Conservation (phyloP, 2,797 vertebrate species). For the Enteromius mattozi region DNA sequence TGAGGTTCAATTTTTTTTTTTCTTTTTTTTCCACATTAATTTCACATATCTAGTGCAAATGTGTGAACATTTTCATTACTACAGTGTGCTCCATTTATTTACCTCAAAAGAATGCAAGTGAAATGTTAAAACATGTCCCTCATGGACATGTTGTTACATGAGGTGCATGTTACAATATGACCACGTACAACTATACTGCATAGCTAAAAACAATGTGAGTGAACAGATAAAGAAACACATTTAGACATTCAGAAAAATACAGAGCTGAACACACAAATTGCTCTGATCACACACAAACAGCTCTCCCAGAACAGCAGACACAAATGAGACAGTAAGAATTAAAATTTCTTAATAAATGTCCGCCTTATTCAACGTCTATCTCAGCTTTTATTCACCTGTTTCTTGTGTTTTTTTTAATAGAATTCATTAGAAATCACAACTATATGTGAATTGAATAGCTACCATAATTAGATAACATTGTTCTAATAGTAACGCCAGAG, state of each 20-base stretch:
- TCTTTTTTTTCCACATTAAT: too few relatives aligned
- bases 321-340: too few relatives aligned
- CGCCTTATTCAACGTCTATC: too few relatives aligned
- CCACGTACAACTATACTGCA: not conserved
- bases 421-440: too few relatives aligned
- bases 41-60: not conserved
- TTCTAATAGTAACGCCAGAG: too few relatives aligned
- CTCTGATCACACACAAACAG: not conserved
- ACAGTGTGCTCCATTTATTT: not conserved
- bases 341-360: too few relatives aligned
- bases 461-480: not conserved
- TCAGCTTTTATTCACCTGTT: too few relatives aligned
- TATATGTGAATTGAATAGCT: not conserved
- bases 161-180: not conserved
- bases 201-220: not conserved
- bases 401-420: too few relatives aligned
- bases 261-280: not conserved
- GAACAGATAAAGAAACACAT: not conserved
- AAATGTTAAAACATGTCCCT: not conserved
- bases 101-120: not conserved
- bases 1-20: too few relatives aligned
- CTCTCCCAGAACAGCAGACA: not conserved
- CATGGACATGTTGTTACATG: not conserved
- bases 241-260: not conserved
- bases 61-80: not conserved